Evolutionary conservation across 1,140 invertebrate genomes (phyloP).

Genomic region (Trachelipus rathkii): DNA sequence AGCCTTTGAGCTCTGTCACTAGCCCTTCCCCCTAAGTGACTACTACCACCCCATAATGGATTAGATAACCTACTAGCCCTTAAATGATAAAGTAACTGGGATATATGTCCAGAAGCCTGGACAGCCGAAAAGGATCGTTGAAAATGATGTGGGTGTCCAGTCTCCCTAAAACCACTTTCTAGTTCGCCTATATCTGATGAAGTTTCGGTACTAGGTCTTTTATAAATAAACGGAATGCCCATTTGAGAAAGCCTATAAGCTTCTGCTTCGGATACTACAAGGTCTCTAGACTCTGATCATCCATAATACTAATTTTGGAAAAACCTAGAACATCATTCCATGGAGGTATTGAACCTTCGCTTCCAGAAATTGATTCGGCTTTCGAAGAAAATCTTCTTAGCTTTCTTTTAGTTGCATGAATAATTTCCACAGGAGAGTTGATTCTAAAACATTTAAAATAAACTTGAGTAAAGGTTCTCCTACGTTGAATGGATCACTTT

Average conservation of each 20-base stretch:
- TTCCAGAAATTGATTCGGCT: slow-evolving; percentile 43
- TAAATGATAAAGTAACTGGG: slow-evolving; percentile 13
- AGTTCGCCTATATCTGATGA: slow-evolving; percentile 21
- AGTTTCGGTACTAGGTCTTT: slow-evolving; percentile 22
- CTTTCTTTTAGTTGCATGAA: slow-evolving; percentile 30
- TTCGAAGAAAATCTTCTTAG: slow-evolving; percentile 35
- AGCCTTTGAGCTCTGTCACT: slow-evolving; percentile 9
- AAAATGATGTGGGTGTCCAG: slow-evolving; percentile 18
- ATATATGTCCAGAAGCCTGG: slow-evolving; percentile 41
- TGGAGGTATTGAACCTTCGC: slow-evolving; percentile 39
- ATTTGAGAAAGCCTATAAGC: slow-evolving; percentile 32
- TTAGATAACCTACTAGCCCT: not conserved
- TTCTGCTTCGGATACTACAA: slow-evolving; percentile 41
- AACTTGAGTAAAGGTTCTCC: slow-evolving; percentile 46
- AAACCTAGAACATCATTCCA: slow-evolving; percentile 40
- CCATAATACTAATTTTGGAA: slow-evolving; percentile 44
- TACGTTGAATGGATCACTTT: slow-evolving; percentile 44
- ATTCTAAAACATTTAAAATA: slow-evolving; percentile 42
- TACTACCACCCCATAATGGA: not conserved
- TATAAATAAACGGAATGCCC: slow-evolving; percentile 25
- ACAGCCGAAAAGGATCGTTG: slow-evolving; percentile 40
- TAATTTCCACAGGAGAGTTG: slow-evolving; percentile 40
- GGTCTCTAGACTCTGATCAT: slow-evolving; percentile 40
- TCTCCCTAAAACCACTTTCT: not conserved
- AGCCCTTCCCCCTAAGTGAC: slow-evolving; percentile 6